Percentiles rank a stretch among this genome's conserved stretches.
These are phyloP conservation scores for Atta texana DNA, from an alignment of 1,140 invertebrate genomes.

Conservation along the genomic window DNA sequence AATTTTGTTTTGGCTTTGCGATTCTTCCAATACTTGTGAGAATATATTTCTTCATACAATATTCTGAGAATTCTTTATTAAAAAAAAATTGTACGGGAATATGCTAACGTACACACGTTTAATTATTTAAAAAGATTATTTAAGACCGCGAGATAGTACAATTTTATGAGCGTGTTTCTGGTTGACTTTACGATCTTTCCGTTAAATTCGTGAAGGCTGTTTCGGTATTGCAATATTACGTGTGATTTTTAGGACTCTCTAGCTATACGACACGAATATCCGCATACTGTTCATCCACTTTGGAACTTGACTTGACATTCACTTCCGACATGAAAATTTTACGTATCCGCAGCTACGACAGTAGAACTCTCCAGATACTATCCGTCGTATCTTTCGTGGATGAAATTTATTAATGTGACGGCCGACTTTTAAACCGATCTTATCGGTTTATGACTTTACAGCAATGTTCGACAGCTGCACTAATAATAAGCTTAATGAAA, in stretches of 20 bases:
- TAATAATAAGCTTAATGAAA: constrained; percentile 33
- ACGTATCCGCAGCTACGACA: constrained; percentile 52
- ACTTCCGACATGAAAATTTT: constrained; percentile 59
- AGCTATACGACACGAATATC: constrained; percentile 44
- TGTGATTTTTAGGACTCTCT: constrained; percentile 38
- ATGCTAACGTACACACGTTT: background rate
- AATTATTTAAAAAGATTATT: constrained; percentile 15
- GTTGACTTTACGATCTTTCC: constrained; percentile 1
- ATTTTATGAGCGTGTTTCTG: background rate
- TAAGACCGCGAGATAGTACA: background rate
- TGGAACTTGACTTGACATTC: constrained; percentile 50
- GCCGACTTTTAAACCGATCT: constrained; percentile 61
- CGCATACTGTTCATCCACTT: constrained; percentile 57
- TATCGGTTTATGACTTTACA: constrained; percentile 49
- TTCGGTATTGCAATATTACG: constrained; percentile 38
- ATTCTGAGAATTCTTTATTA: background rate
- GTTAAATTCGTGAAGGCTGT: constrained; percentile 30
- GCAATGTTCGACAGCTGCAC: background rate
- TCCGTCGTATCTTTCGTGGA: constrained; percentile 33
- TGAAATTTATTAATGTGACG: constrained; percentile 62
- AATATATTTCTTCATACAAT: background rate
- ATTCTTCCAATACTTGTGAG: background rate
- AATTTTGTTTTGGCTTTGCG: background rate
- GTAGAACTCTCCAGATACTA: constrained; percentile 36
- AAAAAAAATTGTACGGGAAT: too few relatives aligned